Base-by-base conservation (phyloP, 1,140 invertebrate genomes). In the Microplitis mediator region DNA sequence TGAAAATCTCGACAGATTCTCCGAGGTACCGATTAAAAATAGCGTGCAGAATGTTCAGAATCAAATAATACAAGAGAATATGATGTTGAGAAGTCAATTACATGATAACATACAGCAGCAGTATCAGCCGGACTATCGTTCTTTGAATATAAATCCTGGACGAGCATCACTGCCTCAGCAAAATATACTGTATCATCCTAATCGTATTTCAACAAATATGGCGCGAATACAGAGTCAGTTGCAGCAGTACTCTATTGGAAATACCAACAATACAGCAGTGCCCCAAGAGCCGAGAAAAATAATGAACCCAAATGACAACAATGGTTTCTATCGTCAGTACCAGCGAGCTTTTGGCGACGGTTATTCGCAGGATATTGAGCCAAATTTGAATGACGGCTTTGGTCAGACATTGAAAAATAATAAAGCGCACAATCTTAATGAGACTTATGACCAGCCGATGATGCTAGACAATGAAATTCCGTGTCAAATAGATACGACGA, bases 61-160 rank as follows among this genome's bases (percentile, higher is more conserved):
- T 79, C 85, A 87, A 36, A 86, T 87, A 68, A 87, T 87, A 16
- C 86, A 88, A 62, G 85, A 88, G 56, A 87, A 86, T 56, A 88
- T 86, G 86, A 45, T 82, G 2, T 56, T 83, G 8, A 82, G 80
- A 65, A 85, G 84, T 80, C 81, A 78, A 23, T 56, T 74, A 0
- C 56, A 69, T 13, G 72, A 72, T 14, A 64, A 77, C 11, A 62
- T 58, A 0, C 16, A 11, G 23, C 34, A 51, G 6, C 69, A 11
- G 23, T 16, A 51, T 3, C 69, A 58, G 4, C 51, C 31, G 36
- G 45, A 11, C 11, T 39, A 71, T 23, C 60, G 66, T 65, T 45
- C 9, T 45, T 6, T 72, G 3, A 61, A 61, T 31, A 35, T 67
- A 6, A 51, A 67, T 51, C 60, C 65, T 34, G 11, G 14, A 32